phyloP scores from a whole-genome alignment of 2,888 invertebrate genomes.

The Hedya salicella region DNA sequence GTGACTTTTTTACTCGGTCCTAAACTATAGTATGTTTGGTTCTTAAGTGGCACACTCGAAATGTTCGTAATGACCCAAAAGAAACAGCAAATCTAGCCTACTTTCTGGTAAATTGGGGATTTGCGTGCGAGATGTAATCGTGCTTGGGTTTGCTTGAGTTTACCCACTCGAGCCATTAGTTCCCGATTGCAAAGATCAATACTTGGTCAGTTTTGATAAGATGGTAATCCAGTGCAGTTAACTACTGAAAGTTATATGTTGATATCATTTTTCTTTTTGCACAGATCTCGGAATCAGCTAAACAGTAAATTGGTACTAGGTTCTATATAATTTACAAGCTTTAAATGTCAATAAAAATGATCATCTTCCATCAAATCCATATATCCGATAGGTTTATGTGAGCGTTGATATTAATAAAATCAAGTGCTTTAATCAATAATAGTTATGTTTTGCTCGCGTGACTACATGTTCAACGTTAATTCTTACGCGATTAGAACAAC shows the following conservation, averaged over 20 bases:
- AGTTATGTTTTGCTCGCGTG: constrained; percentile 28
- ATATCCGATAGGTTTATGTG: too few species aligned
- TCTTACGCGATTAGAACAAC: neutral
- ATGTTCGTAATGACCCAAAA: constrained; percentile 43
- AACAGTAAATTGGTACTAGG: too few species aligned
- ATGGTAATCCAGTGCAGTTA: constrained; percentile 1
- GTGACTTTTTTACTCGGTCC: too few species aligned
- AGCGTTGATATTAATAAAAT: neutral
- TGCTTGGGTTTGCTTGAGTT: constrained; percentile 20
- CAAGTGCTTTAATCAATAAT: neutral
- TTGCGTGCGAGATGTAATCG: constrained; percentile 69
- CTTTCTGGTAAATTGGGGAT: constrained; percentile 60
- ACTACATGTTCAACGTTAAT: constrained; percentile 15
- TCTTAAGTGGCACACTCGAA: constrained; percentile 16
- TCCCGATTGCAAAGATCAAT: neutral
- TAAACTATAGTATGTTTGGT: neutral
- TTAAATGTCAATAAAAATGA: too few species aligned
- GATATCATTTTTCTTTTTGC: too few species aligned
- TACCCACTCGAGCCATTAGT: constrained; percentile 5
- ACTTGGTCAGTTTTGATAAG: neutral
- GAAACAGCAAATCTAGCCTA: constrained; percentile 49
- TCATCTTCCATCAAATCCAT: too few species aligned
- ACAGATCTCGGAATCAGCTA: too few species aligned
- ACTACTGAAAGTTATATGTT: neutral
- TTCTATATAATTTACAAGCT: too few species aligned